Evolutionary conservation across 2,113 vertebrate species (phyloP).

Genomic region (Fulmarus glacialis): DNA sequence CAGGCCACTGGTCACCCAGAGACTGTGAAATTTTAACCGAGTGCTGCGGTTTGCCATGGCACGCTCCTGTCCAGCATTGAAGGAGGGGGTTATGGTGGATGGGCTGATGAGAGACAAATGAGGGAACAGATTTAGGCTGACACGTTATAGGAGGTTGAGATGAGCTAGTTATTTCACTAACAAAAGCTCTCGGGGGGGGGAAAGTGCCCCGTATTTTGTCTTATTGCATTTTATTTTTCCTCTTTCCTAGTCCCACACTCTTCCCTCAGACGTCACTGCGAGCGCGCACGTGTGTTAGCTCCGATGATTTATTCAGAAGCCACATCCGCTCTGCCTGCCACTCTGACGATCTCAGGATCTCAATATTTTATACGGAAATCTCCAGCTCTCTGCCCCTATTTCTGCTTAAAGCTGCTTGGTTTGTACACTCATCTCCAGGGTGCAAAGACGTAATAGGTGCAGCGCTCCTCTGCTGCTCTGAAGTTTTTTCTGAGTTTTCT

Average conservation of each 20-base stretch:
- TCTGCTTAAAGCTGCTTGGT: background rate
- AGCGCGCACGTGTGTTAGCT: background rate
- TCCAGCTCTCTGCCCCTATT: constrained; percentile 9
- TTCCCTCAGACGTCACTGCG: background rate
- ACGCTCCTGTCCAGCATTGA: background rate
- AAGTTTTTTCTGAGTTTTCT: background rate
- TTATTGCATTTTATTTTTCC: background rate
- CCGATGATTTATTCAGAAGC: constrained; percentile 63
- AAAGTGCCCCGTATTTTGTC: background rate
- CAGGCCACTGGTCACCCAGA: background rate
- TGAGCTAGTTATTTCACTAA: constrained; percentile 47
- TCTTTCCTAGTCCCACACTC: background rate
- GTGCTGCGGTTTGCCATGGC: background rate
- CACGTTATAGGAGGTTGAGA: constrained; percentile 14
- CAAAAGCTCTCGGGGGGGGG: constrained; percentile 12
- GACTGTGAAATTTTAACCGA: background rate
- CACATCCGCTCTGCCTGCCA: background rate
- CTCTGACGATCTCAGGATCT: background rate
- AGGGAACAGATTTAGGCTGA: constrained; percentile 48
- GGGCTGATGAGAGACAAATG: constrained; percentile 34
- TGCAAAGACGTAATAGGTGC: fast-evolving
- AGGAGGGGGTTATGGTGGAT: background rate
- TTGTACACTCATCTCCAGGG: background rate
- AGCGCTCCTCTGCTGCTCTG: background rate
- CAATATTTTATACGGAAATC: constrained; percentile 68